These are phyloP conservation scores for Astropecten irregularis DNA, from an alignment of 53 echinoderm and acorn worm genomes.

Conservation along the genomic window DNA sequence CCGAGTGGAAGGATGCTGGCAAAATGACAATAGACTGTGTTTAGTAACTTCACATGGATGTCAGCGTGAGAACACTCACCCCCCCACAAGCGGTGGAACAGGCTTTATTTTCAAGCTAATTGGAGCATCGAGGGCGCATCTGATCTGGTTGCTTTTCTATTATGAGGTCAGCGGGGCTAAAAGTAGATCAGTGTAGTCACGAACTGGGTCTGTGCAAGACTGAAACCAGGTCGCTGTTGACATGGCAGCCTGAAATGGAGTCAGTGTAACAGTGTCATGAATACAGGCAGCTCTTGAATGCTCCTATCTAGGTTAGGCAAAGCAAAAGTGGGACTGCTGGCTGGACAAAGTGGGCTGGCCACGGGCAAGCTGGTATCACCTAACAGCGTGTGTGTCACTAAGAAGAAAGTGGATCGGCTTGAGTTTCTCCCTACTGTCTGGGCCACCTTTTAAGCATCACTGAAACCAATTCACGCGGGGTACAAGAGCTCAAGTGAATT, in stretches of 20 bases:
- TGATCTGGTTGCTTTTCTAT: conserved; percentile 68
- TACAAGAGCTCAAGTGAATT: conserved; percentile 43
- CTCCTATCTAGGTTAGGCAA: conserved; percentile 69
- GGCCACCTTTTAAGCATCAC: conserved; percentile 51
- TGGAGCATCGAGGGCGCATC: conserved; percentile 70
- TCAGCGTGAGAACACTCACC: conserved; percentile 15
- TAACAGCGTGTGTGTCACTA: conserved; percentile 69
- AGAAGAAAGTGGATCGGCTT: conserved; percentile 49
- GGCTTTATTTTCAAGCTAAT: conserved; percentile 68
- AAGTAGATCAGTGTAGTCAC: conserved; percentile 78
- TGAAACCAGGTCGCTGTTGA: conserved; percentile 78
- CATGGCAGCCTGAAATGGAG: conserved; percentile 80
- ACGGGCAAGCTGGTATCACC: conserved; percentile 67
- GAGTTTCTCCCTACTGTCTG: conserved; percentile 58
- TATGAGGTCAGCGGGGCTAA: conserved; percentile 79
- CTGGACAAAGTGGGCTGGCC: conserved; percentile 71
- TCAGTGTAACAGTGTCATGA: conserved; percentile 73
- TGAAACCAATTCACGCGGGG: conserved; percentile 46
- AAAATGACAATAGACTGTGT: conserved; percentile 33
- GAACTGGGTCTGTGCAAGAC: conserved; percentile 77
- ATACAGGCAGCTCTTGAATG: conserved; percentile 66
- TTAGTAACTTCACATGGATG: not conserved
- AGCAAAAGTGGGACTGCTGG: conserved; percentile 71
- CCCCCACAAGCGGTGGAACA: conserved; percentile 35
- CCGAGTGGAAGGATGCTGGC: not conserved